phyloP scores from a whole-genome alignment of 2,113 vertebrate genomes.

The Sarotherodon lohbergeri region DNA sequence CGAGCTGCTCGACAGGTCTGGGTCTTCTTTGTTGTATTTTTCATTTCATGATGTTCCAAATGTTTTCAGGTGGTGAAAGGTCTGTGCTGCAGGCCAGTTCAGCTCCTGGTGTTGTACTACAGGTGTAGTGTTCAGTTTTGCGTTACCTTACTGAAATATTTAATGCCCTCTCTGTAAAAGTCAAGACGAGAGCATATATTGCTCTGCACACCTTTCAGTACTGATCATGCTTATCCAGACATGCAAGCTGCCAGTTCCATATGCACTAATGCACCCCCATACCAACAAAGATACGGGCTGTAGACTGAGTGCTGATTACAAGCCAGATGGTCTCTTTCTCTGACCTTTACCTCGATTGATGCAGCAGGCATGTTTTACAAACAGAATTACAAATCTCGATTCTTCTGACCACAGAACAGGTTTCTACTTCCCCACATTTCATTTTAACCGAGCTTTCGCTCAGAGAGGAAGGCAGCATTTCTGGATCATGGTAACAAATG shows the following conservation, averaged over 20 bases:
- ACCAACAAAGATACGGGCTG: not conserved
- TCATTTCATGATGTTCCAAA: not conserved
- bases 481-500: not conserved
- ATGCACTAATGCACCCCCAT: not conserved
- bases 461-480: not conserved
- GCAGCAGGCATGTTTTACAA: not conserved
- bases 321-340: not conserved
- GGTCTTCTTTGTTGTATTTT: not conserved
- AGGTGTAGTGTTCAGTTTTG: not conserved
- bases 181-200: not conserved
- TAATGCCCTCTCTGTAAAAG: not conserved
- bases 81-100: not conserved
- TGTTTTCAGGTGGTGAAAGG: not conserved
- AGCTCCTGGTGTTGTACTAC: not conserved
- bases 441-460: not conserved
- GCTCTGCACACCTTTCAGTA: not conserved
- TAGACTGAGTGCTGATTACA: not conserved
- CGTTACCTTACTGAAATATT: not conserved
- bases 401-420: not conserved
- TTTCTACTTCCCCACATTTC: not conserved
- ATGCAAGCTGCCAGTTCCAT: not conserved
- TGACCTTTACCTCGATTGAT: not conserved
- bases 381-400: not conserved
- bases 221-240: not conserved
- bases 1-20: not conserved